These are phyloP conservation scores for Brevimyrus niger DNA, from an alignment of 2,113 vertebrate genomes.

Conservation along the genomic window DNA sequence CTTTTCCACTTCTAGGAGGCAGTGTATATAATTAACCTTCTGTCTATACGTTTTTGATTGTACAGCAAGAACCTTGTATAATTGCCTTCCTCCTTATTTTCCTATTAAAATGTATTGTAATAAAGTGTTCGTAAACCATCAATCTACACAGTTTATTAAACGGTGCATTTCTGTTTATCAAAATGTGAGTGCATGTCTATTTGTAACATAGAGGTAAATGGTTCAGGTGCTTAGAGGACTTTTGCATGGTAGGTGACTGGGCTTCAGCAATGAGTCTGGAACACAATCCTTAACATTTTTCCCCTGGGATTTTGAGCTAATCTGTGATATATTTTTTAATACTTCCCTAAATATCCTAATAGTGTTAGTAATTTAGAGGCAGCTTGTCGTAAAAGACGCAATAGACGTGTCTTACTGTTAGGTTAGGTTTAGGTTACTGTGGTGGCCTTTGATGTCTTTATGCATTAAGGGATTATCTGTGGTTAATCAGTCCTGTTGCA, in stretches of 20 bases:
- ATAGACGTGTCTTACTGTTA: neutral
- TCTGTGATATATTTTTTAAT: neutral
- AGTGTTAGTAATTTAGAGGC: neutral
- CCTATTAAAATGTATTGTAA: constrained; percentile 19
- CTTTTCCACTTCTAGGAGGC: neutral
- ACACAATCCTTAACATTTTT: neutral
- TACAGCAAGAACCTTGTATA: constrained; percentile 21
- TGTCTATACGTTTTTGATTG: neutral
- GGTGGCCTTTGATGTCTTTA: neutral
- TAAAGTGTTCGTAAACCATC: constrained; percentile 10
- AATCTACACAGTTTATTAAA: neutral
- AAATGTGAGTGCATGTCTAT: neutral
- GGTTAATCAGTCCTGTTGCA: neutral
- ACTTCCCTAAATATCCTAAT: neutral
- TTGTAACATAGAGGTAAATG: neutral
- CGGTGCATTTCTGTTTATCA: neutral
- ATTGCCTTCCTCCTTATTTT: constrained; percentile 16
- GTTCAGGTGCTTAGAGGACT: neutral
- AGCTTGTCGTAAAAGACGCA: neutral
- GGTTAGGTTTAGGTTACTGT: neutral
- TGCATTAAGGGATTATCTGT: neutral
- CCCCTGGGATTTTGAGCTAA: neutral
- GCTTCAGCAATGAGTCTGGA: neutral
- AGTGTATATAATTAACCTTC: neutral
- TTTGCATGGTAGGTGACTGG: neutral